These are phyloP conservation scores for Cosmia trapezina DNA, from an alignment of 2,888 invertebrate genomes.

Conservation along the genomic window DNA sequence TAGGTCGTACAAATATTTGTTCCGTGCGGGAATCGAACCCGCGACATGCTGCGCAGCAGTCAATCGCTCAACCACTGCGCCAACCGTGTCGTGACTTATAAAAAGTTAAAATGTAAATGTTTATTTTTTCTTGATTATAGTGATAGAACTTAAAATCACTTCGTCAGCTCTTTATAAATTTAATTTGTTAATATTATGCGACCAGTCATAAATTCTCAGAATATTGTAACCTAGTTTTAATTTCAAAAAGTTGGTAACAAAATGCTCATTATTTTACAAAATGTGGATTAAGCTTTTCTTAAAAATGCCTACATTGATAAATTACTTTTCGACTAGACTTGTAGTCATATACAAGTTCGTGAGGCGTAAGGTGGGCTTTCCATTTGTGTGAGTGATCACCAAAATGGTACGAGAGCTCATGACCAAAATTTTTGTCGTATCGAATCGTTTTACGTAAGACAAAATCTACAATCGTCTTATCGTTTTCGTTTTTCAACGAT, in stretches of 20 bases:
- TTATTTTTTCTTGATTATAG: neutral
- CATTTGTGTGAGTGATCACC: too few species aligned
- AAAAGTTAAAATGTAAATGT: neutral
- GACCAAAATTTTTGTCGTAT: too few species aligned
- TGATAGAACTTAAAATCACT: neutral
- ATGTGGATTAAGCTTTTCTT: neutral
- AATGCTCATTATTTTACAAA: conserved; percentile 32
- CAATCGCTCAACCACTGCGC: too few species aligned
- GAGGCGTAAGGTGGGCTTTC: too few species aligned
- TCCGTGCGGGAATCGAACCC: too few species aligned
- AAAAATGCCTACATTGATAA: neutral
- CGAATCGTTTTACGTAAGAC: too few species aligned
- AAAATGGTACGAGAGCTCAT: too few species aligned
- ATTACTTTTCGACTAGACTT: conserved; percentile 13
- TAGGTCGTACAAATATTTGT: too few species aligned
- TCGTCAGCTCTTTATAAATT: neutral
- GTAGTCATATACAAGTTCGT: neutral
- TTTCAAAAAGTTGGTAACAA: conserved; percentile 9
- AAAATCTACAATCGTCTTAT: too few species aligned
- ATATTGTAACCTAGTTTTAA: neutral
- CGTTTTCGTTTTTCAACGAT: too few species aligned
- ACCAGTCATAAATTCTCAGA: neutral
- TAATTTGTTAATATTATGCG: neutral
- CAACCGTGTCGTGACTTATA: too few species aligned
- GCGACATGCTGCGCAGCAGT: too few species aligned